Conservation (phyloP, 2,113 vertebrate species). For the Polypterus senegalus region DNA sequence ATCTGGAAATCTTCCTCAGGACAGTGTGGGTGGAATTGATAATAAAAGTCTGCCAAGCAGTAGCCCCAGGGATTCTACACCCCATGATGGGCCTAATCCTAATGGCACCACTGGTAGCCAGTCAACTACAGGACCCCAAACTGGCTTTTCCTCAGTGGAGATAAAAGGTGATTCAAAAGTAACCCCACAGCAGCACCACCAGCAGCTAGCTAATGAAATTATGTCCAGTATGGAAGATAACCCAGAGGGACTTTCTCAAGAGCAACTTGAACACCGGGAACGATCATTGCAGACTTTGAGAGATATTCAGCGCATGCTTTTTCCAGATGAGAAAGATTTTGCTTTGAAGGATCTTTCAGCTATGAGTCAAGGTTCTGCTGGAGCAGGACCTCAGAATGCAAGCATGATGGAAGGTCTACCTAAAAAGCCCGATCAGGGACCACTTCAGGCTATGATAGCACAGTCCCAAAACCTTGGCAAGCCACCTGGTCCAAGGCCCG, state of each 20-base stretch:
- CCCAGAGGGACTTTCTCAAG: constrained; percentile 89
- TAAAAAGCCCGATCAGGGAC: constrained; percentile 78
- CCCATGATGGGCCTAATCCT: constrained; percentile 61
- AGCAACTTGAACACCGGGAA: constrained; percentile 91
- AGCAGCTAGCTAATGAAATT: constrained; percentile 72
- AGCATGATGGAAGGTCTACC: constrained; percentile 61
- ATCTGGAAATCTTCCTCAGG: constrained; percentile 57
- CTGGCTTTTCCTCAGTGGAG: constrained; percentile 42
- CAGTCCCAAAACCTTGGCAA: constrained; percentile 93
- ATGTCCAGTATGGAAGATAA: constrained; percentile 78
- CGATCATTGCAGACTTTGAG: constrained; percentile 88
- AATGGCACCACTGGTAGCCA: constrained; percentile 62
- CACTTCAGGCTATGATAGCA: constrained; percentile 91
- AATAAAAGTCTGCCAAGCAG: constrained; percentile 65
- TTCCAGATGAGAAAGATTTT: constrained; percentile 83
- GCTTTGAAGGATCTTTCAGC: constrained; percentile 50
- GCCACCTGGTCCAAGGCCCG: constrained; percentile 71
- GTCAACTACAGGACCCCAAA: constrained; percentile 60
- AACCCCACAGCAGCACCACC: constrained; percentile 55
- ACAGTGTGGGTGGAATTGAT: constrained; percentile 70
- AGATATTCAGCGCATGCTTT: constrained; percentile 97
- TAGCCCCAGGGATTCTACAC: constrained; percentile 68
- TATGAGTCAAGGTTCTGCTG: constrained; percentile 51
- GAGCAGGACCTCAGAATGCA: constrained; percentile 55
- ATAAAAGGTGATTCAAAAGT: constrained; percentile 33